These are phyloP conservation scores for Triplophysa bombifrons DNA, from an alignment of 2,797 vertebrate genomes.

Conservation along the genomic window DNA sequence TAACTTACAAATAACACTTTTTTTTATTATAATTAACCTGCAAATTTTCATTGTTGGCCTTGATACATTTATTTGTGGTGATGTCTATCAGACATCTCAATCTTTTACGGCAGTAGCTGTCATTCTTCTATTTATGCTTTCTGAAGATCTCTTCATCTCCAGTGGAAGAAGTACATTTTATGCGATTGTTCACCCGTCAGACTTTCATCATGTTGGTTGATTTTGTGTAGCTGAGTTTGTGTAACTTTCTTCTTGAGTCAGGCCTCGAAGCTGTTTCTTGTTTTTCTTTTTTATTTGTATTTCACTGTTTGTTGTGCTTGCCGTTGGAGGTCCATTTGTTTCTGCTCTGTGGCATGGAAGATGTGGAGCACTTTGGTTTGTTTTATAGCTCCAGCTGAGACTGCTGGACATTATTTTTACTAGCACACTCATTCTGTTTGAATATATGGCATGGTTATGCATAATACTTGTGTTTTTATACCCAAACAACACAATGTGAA, in stretches of 20 bases:
- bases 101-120: no score
- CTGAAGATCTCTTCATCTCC: background rate
- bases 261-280: background rate
- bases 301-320: background rate
- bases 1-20: background rate
- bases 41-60: no score
- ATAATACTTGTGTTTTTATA: background rate
- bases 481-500: background rate
- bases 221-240: background rate
- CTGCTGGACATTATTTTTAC: background rate
- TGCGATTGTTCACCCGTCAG: background rate
- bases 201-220: background rate
- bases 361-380: background rate
- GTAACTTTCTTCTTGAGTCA: background rate
- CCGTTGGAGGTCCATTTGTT: background rate
- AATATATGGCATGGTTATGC: background rate
- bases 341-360: background rate
- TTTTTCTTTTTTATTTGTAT: background rate
- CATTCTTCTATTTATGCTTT: no score
- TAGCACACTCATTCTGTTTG: background rate
- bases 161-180: background rate
- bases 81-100: no score
- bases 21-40: no score
- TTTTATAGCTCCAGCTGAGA: slow-evolving; percentile 1
- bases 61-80: no score